phyloP scores from a whole-genome alignment of 30 jellyfish, hydroid and myxozoan genomes.

The Turritopsis rubra region DNA sequence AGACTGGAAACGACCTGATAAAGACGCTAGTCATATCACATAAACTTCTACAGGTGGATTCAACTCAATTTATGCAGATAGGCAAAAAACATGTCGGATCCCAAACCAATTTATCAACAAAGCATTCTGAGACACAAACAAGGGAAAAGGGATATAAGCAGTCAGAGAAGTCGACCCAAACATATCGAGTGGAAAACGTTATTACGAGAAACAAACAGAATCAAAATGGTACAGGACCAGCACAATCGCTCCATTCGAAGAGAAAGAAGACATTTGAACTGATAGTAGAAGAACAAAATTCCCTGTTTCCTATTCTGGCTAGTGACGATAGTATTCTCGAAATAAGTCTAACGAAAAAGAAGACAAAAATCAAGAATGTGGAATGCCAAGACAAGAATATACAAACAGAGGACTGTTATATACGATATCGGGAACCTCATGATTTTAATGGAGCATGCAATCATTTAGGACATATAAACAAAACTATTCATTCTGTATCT shows the following conservation, averaged over 20 bases:
- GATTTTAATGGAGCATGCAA: not conserved
- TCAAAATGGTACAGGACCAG: not conserved
- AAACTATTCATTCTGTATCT: constrained; percentile 15
- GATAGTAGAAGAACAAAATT: not conserved
- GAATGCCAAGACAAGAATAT: not conserved
- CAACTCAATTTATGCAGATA: not conserved
- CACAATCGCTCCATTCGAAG: not conserved
- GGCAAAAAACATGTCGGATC: not conserved
- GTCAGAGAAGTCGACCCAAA: not conserved
- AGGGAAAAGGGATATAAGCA: not conserved
- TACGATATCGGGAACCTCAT: not conserved
- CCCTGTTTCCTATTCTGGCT: not conserved
- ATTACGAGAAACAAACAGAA: not conserved
- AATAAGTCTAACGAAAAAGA: not conserved
- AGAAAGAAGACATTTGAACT: not conserved
- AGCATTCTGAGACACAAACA: not conserved
- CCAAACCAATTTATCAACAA: not conserved
- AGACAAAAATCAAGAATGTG: not conserved
- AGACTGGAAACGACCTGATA: not conserved
- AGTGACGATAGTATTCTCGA: not conserved
- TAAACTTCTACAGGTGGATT: not conserved
- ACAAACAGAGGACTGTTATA: not conserved
- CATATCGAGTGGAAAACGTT: not conserved
- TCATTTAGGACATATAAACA: not conserved
- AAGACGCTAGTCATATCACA: not conserved